Evolutionary conservation across 1,140 invertebrate species (phyloP).

Genomic region (Coenobita brevimanus): DNA sequence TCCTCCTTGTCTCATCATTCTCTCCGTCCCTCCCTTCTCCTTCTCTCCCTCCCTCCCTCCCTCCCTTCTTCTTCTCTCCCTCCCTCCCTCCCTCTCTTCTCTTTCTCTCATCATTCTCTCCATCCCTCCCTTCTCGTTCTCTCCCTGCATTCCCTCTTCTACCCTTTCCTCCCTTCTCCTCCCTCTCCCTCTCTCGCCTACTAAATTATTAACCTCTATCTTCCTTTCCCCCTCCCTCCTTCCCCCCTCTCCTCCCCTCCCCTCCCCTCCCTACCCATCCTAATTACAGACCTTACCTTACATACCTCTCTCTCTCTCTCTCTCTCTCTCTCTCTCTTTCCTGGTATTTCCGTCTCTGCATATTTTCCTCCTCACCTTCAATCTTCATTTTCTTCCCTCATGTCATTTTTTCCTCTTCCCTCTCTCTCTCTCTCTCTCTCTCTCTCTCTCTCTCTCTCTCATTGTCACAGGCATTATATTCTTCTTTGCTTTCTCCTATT

Average conservation of each 20-base stretch:
- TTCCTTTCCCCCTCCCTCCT: not conserved
- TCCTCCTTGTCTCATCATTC: not conserved
- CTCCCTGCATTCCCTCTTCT: not conserved
- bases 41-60: too few species aligned
- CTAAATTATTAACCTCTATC: not conserved
- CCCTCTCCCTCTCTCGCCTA: not conserved
- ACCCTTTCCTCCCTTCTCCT: not conserved
- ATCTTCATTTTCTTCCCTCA: too few species aligned
- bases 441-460: too few species aligned
- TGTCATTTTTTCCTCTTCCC: not conserved
- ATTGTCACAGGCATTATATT: not conserved
- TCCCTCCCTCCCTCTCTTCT: conserved; percentile 9
- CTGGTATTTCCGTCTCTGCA: not conserved
- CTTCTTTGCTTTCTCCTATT: not conserved
- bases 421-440: conserved; percentile 3
- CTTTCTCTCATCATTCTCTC: too few species aligned
- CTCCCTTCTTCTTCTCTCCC: conserved; percentile 21
- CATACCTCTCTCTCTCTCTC: too few species aligned
- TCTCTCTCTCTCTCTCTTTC: not conserved
- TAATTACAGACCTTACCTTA: not conserved
- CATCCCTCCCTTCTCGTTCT: not conserved
- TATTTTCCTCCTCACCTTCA: not conserved
- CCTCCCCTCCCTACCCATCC: not conserved
- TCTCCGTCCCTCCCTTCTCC: too few species aligned
- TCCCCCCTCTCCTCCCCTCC: not conserved